Percentiles rank a stretch among this genome's conserved stretches.
phyloP scores from a whole-genome alignment of 2,888 invertebrate genomes.

The Brenthis daphne region DNA sequence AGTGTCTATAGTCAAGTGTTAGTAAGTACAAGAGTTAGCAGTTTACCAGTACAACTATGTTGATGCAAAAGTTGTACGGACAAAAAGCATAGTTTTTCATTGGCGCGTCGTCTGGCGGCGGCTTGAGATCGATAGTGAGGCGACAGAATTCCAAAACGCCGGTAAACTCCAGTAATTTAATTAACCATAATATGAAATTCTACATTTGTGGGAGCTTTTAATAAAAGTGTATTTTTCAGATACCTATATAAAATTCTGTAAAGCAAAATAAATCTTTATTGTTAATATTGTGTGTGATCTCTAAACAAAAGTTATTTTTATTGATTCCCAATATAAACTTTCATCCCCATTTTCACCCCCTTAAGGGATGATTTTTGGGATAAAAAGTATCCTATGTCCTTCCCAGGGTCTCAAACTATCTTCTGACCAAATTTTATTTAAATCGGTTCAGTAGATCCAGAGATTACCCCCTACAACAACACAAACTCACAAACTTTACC shows the following conservation, averaged over 20 bases:
- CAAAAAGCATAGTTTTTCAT: slow-evolving; percentile 72
- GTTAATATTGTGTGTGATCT: no score
- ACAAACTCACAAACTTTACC: no score
- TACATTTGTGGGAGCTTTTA: not conserved
- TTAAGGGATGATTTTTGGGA: no score
- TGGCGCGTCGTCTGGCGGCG: slow-evolving; percentile 68
- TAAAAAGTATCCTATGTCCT: no score
- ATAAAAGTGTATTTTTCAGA: not conserved
- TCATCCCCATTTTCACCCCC: no score
- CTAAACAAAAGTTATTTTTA: no score
- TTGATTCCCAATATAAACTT: no score
- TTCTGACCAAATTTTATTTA: no score
- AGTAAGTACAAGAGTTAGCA: slow-evolving; percentile 19
- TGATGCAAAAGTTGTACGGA: slow-evolving; percentile 33
- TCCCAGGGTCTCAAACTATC: no score
- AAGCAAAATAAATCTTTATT: not conserved
- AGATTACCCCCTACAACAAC: no score
- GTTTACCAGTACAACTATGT: slow-evolving; percentile 23
- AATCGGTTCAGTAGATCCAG: no score
- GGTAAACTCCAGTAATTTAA: slow-evolving; percentile 19
- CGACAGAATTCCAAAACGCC: slow-evolving; percentile 54
- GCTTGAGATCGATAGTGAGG: slow-evolving; percentile 64
- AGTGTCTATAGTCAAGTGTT: not conserved
- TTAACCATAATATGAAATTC: slow-evolving; percentile 15
- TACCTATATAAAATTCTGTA: no score